These are phyloP conservation scores for Atractosteus spatula DNA, from an alignment of 2,113 vertebrate species.

Conservation along the genomic window DNA sequence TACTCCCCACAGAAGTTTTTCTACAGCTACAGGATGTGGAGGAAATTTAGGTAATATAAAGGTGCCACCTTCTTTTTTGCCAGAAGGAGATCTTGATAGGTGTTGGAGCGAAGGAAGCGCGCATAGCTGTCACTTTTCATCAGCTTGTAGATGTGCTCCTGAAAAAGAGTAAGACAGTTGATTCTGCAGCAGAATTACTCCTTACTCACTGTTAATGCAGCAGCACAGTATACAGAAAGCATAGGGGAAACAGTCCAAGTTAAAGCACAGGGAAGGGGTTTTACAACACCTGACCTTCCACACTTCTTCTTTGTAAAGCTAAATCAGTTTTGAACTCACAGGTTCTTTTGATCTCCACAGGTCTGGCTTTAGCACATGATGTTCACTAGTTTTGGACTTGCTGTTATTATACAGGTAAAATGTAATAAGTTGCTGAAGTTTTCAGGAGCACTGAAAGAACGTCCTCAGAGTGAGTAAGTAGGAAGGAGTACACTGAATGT, in stretches of 20 bases:
- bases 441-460: no score
- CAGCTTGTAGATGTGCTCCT: slow-evolving; percentile 97
- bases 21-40: background rate
- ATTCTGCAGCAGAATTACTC: background rate
- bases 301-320: no score
- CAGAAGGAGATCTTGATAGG: slow-evolving; percentile 91
- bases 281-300: no score
- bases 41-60: background rate
- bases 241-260: background rate
- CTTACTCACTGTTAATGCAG: background rate
- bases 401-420: no score
- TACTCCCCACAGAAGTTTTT: background rate
- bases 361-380: no score
- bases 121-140: slow-evolving; percentile 99
- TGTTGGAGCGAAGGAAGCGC: slow-evolving; percentile 89
- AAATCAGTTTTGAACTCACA: no score
- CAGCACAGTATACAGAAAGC: background rate
- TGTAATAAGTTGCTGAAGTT: no score
- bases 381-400: no score
- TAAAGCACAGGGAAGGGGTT: no score
- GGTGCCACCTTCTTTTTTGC: slow-evolving; percentile 87
- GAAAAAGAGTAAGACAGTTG: slow-evolving; percentile 35
- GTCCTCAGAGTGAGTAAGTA: no score
- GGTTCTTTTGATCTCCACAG: no score
- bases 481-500: no score